Evolutionary conservation across 2,113 vertebrate species (phyloP).

Genomic region (Grallaria varia): DNA sequence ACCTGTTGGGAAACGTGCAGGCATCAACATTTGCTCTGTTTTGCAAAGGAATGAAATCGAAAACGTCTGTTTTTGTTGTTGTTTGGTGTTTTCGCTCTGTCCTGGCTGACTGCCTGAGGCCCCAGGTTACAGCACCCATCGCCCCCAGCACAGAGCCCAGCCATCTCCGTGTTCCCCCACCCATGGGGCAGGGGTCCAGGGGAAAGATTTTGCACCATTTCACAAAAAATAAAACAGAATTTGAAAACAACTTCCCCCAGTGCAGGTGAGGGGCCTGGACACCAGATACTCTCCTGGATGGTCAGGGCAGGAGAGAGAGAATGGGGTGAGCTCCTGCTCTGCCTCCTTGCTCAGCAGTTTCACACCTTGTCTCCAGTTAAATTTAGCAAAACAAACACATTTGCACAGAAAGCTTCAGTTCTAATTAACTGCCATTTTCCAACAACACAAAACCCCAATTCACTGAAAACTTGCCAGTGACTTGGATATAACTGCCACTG

Average conservation of each 20-base stretch:
- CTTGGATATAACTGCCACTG: not conserved
- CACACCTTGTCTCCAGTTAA: conserved; percentile 24
- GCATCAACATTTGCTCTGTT: not conserved
- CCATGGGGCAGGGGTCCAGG: not conserved
- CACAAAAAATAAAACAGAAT: not conserved
- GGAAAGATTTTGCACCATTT: not conserved
- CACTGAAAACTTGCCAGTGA: not conserved
- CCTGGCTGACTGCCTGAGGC: not conserved
- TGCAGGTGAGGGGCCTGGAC: not conserved
- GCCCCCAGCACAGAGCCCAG: fast-evolving
- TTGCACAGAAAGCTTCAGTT: not conserved
- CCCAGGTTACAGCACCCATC: not conserved
- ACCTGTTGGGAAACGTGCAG: not conserved
- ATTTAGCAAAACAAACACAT: conserved; percentile 42
- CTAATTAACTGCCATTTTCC: conserved; percentile 49
- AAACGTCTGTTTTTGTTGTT: not conserved
- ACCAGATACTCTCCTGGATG: not conserved
- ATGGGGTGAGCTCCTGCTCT: not conserved
- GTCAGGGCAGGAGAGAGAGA: not conserved
- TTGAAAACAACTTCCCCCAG: not conserved
- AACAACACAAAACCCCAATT: conserved; percentile 15
- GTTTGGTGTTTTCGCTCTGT: not conserved
- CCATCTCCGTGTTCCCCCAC: not conserved
- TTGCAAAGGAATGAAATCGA: not conserved
- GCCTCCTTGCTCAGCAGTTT: not conserved